Conservation (phyloP, 1,140 invertebrate species). For the Drosophila lacertosa region DNA sequence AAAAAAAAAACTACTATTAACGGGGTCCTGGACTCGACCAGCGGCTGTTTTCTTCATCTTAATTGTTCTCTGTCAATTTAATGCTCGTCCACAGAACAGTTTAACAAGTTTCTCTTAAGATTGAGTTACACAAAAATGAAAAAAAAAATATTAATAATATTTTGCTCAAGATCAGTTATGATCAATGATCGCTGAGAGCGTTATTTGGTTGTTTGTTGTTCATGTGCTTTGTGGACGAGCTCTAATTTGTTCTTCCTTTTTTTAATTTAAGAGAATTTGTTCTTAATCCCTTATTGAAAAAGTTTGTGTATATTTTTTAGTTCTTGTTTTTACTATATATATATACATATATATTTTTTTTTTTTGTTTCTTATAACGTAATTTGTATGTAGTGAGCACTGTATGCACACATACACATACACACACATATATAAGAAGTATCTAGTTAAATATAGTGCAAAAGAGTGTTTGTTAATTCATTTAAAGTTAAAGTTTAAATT, state of each 20-base stretch:
- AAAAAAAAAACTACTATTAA: slow-evolving; percentile 58
- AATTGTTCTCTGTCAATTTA: too few species aligned
- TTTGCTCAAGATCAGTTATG: too few species aligned
- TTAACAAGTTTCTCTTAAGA: too few species aligned
- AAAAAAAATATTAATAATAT: too few species aligned
- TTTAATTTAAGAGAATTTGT: too few species aligned
- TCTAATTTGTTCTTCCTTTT: not conserved
- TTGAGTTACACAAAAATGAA: too few species aligned
- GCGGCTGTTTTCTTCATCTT: slow-evolving; percentile 36
- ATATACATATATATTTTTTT: slow-evolving; percentile 25
- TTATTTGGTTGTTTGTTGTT: too few species aligned
- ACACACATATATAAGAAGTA: slow-evolving; percentile 39
- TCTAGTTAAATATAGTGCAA: slow-evolving; percentile 55
- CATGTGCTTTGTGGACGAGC: too few species aligned
- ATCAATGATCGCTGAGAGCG: too few species aligned
- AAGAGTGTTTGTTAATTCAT: slow-evolving; percentile 49
- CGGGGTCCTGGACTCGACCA: slow-evolving; percentile 30
- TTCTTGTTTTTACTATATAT: slow-evolving; percentile 27
- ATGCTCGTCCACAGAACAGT: too few species aligned
- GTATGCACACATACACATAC: slow-evolving; percentile 3
- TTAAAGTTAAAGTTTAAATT: slow-evolving; percentile 19
- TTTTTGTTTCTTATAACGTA: slow-evolving; percentile 38
- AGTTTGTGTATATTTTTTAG: not conserved
- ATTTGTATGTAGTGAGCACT: slow-evolving; percentile 34
- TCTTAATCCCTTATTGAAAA: slow-evolving; percentile 1